Conservation (phyloP, 2,797 vertebrate genomes). For the Leucoraja ocellata region DNA sequence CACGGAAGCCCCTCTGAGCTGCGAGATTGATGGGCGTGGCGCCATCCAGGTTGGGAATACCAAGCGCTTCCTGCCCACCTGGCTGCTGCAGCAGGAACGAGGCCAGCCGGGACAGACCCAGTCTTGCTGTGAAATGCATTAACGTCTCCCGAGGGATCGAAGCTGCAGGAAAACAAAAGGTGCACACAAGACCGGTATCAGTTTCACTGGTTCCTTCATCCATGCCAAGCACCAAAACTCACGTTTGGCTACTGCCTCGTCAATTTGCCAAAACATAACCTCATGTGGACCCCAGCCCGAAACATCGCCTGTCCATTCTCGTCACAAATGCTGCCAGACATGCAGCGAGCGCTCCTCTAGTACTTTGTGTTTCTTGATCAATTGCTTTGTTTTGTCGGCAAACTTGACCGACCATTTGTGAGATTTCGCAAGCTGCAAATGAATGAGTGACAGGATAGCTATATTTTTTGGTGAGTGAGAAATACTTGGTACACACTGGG, state of each 20-base stretch:
- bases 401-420: not conserved
- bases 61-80: constrained; percentile 73
- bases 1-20: constrained; percentile 64
- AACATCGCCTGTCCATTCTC: no score
- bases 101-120: constrained; percentile 73
- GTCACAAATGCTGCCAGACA: no score
- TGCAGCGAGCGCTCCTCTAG: no score
- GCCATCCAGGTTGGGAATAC: constrained; percentile 75
- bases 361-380: no score
- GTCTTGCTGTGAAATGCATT: constrained; percentile 84
- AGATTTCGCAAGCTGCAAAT: not conserved
- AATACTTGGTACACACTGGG: not conserved
- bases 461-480: not conserved
- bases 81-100: constrained; percentile 78
- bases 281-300: no score
- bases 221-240: not conserved
- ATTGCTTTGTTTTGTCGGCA: not conserved
- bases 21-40: constrained; percentile 73
- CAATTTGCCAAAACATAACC: not conserved
- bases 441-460: not conserved
- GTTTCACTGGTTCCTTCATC: not conserved
- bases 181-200: not conserved
- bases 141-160: constrained; percentile 78
- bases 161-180: constrained; percentile 54
- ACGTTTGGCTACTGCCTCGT: no score